Evolutionary conservation across 2,888 invertebrate species (phyloP).

Genomic region (Eilema sororculum): DNA sequence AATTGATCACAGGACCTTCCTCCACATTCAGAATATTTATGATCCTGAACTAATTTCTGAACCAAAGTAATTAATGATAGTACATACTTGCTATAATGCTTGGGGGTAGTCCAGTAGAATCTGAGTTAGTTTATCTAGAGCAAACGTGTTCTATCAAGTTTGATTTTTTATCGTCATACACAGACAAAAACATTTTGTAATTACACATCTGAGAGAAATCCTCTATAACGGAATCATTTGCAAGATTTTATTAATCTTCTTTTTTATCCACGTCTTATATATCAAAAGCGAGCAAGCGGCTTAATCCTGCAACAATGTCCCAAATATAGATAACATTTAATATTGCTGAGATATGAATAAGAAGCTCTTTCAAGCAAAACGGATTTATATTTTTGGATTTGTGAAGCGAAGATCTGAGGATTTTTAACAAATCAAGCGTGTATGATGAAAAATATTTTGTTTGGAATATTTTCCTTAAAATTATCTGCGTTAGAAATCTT

Average conservation of each 20-base stretch:
- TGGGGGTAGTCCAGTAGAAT: background rate
- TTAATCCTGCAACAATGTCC: constrained; percentile 6
- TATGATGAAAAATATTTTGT: background rate
- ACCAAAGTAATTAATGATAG: background rate
- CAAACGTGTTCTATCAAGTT: too few relatives aligned
- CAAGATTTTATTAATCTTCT: background rate
- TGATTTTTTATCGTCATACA: too few relatives aligned
- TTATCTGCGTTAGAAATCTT: too few relatives aligned
- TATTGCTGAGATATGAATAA: constrained; percentile 5
- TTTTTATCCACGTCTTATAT: constrained; percentile 3
- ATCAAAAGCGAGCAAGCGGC: background rate
- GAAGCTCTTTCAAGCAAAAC: constrained; percentile 2
- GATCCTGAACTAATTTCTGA: background rate
- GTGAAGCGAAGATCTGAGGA: background rate
- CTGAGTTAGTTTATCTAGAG: too few relatives aligned
- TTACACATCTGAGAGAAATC: background rate
- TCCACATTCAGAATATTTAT: background rate
- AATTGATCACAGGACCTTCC: background rate
- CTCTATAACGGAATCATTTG: background rate
- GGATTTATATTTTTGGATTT: constrained; percentile 11
- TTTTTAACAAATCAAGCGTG: background rate
- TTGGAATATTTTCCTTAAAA: background rate
- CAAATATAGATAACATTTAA: constrained; percentile 13
- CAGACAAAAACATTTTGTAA: background rate
- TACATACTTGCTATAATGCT: background rate